Evolutionary conservation across 2,113 vertebrate species (phyloP).

Genomic region (Podiceps cristatus): DNA sequence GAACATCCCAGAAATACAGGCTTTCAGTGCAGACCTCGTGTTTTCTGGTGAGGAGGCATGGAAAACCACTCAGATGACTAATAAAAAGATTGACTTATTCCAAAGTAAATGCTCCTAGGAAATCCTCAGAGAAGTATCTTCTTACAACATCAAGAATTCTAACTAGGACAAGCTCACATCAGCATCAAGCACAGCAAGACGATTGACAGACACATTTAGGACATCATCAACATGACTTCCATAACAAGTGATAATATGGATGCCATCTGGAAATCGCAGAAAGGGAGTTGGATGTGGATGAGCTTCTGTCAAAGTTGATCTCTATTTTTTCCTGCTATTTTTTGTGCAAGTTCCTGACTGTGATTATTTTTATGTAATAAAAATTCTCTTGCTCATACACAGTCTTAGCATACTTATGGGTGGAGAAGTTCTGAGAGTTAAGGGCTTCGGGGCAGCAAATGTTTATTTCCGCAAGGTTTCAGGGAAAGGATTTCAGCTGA

Average conservation of each 20-base stretch:
- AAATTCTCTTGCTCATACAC: neutral
- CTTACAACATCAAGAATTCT: neutral
- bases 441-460: neutral
- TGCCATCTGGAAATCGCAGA: slow-evolving; percentile 62
- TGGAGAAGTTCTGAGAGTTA: neutral
- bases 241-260: slow-evolving; percentile 33
- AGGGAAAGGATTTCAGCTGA: neutral
- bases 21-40: neutral
- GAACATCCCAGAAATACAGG: neutral
- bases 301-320: slow-evolving; percentile 33
- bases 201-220: slow-evolving; percentile 55
- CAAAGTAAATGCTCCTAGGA: neutral
- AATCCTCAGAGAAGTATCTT: neutral
- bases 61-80: neutral
- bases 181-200: slow-evolving; percentile 5
- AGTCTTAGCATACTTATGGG: neutral
- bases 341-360: neutral
- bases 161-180: slow-evolving; percentile 43
- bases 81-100: neutral
- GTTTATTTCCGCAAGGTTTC: neutral
- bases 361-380: slow-evolving; percentile 26
- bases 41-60: neutral
- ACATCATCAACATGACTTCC: slow-evolving; percentile 43
- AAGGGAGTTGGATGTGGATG: slow-evolving; percentile 16
- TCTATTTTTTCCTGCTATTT: slow-evolving; percentile 28